A percentile compares a stretch with the other conserved stretches of the same genome.
Conservation (phyloP, 64 coral and sea anemone species). For the Porites australiensis region DNA sequence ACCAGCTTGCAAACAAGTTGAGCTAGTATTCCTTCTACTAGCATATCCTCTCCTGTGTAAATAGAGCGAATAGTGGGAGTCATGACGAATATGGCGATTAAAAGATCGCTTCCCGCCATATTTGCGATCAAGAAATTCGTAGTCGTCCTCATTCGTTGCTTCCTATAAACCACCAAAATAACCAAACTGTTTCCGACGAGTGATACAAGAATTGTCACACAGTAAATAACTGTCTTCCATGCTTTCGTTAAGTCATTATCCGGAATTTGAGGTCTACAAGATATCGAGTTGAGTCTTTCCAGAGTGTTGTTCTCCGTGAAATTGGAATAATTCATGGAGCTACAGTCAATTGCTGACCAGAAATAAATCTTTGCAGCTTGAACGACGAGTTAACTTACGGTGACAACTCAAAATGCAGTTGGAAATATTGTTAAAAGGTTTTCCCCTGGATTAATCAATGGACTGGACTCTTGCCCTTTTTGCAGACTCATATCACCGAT, state of each 20-base stretch:
- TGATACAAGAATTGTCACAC: constrained; percentile 49
- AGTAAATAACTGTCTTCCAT: constrained; percentile 46
- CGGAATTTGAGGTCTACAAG: background rate
- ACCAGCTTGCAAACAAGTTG: constrained; percentile 57
- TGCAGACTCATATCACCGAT: no score
- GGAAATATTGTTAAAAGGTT: no score
- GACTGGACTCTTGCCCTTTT: no score
- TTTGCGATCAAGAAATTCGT: constrained; percentile 68
- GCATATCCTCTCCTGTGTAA: background rate
- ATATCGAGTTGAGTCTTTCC: background rate
- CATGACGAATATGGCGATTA: constrained; percentile 42
- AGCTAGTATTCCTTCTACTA: constrained; percentile 23
- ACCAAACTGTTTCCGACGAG: constrained; percentile 63
- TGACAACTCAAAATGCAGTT: no score
- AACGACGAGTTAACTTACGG: background rate
- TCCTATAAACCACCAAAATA: constrained; percentile 41
- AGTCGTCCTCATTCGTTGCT: constrained; percentile 50
- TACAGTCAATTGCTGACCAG: background rate
- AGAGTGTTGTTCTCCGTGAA: background rate
- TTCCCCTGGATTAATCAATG: no score
- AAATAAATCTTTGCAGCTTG: background rate
- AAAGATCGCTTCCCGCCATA: constrained; percentile 64
- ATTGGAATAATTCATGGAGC: constrained; percentile 32
- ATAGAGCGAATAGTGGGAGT: constrained; percentile 28
- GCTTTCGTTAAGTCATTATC: constrained; percentile 24